phyloP scores from a whole-genome alignment of 1,140 invertebrate genomes.

The Drosophila lowei region DNA sequence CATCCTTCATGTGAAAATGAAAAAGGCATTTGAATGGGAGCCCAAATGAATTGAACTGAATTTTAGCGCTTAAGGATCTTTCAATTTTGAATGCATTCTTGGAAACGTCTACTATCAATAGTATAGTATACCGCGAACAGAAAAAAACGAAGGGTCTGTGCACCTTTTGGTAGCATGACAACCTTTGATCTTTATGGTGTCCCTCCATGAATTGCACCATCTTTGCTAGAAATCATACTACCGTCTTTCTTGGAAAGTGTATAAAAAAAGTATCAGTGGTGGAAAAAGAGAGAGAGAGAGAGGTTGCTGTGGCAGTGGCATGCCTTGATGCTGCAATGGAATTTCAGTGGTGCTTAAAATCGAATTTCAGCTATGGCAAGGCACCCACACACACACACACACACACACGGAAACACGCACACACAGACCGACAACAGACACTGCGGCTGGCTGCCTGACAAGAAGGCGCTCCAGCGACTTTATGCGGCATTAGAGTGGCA shows the following conservation, averaged over 20 bases:
- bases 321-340: conserved; percentile 57
- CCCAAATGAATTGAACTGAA: no score
- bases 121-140: no score
- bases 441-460: conserved; percentile 39
- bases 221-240: no score
- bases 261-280: neutral
- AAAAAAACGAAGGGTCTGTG: no score
- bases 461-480: conserved; percentile 59
- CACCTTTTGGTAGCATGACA: no score
- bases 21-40: neutral
- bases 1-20: no score
- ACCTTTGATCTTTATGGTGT: no score
- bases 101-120: no score
- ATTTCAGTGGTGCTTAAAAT: conserved; percentile 75
- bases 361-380: conserved; percentile 54
- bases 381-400: conserved; percentile 11
- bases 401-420: neutral
- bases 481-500: conserved; percentile 78
- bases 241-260: no score
- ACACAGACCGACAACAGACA: neutral
- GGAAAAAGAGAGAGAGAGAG: conserved; percentile 9
- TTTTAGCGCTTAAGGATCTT: no score
- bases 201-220: no score
- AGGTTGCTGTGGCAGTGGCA: conserved; percentile 54
- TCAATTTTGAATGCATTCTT: no score